These are phyloP conservation scores for Drosophila virilis DNA, from an alignment of 1,140 invertebrate genomes.

Conservation along the genomic window DNA sequence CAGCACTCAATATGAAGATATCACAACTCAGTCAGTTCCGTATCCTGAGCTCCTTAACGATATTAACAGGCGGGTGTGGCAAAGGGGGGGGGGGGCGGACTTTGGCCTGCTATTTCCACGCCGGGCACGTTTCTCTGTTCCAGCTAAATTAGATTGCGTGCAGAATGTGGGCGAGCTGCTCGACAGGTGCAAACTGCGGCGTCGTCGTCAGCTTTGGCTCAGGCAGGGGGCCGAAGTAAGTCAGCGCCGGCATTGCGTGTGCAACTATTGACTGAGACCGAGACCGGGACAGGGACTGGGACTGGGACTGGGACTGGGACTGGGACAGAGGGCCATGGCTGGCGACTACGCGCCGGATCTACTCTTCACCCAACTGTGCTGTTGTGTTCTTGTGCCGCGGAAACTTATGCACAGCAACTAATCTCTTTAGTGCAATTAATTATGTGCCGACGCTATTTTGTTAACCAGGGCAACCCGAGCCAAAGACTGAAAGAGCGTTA, in stretches of 20 bases:
- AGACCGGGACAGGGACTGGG: not conserved
- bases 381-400: slow-evolving; percentile 17
- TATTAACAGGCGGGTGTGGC: slow-evolving; percentile 29
- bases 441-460: slow-evolving; percentile 60
- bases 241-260: slow-evolving; percentile 35
- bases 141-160: slow-evolving; percentile 76
- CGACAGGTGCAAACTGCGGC: slow-evolving; percentile 66
- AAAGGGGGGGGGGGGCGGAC: not conserved
- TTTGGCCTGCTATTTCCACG: slow-evolving; percentile 48
- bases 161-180: slow-evolving; percentile 54
- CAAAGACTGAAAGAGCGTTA: slow-evolving; percentile 2
- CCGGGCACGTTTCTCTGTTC: slow-evolving; percentile 57
- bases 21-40: slow-evolving; percentile 7
- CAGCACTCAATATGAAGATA: slow-evolving; percentile 18
- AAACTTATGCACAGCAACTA: slow-evolving; percentile 56
- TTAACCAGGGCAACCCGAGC: slow-evolving; percentile 23
- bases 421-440: slow-evolving; percentile 67
- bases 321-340: not conserved
- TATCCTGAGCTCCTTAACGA: slow-evolving; percentile 20
- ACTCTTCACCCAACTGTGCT: not conserved
- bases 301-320: not conserved
- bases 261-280: slow-evolving; percentile 32
- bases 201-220: slow-evolving; percentile 6
- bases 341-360: not conserved
- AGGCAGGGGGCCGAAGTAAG: not conserved